Evolutionary conservation across 2,113 vertebrate species (phyloP).

Genomic region (Brachypodius melanocephalos): DNA sequence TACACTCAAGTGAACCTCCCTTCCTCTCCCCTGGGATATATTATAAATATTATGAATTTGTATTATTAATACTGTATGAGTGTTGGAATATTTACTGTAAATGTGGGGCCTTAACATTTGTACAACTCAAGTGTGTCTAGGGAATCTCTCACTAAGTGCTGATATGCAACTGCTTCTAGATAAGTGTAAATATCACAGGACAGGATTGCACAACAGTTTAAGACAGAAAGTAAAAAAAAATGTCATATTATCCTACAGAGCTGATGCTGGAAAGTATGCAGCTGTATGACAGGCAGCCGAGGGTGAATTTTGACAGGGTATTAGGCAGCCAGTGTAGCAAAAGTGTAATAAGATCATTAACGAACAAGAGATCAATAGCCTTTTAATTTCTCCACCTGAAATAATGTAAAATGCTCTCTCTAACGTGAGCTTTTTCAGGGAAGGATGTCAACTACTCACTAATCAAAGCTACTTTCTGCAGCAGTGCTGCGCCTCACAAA

Average conservation of each 20-base stretch:
- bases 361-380: constrained; percentile 47
- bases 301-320: constrained; percentile 23
- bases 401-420: constrained; percentile 22
- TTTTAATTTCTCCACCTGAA: constrained; percentile 57
- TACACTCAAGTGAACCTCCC: not conserved
- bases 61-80: constrained; percentile 66
- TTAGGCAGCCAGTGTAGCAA: constrained; percentile 19
- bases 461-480: constrained; percentile 48
- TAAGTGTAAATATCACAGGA: constrained; percentile 42
- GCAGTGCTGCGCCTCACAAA: constrained; percentile 6
- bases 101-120: constrained; percentile 45
- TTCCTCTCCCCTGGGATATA: constrained; percentile 32
- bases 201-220: constrained; percentile 4
- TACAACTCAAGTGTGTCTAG: constrained; percentile 44
- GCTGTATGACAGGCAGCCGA: not conserved
- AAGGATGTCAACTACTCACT: constrained; percentile 30
- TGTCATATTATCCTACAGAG: not conserved
- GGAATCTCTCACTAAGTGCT: constrained; percentile 35
- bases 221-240: not conserved
- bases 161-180: constrained; percentile 7
- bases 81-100: constrained; percentile 52
- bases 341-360: constrained; percentile 35
- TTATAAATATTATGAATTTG: constrained; percentile 64
- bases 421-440: not conserved
- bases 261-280: not conserved